These are phyloP conservation scores for Pediacus dermestoides DNA, from an alignment of 2,888 invertebrate genomes.

Conservation along the genomic window DNA sequence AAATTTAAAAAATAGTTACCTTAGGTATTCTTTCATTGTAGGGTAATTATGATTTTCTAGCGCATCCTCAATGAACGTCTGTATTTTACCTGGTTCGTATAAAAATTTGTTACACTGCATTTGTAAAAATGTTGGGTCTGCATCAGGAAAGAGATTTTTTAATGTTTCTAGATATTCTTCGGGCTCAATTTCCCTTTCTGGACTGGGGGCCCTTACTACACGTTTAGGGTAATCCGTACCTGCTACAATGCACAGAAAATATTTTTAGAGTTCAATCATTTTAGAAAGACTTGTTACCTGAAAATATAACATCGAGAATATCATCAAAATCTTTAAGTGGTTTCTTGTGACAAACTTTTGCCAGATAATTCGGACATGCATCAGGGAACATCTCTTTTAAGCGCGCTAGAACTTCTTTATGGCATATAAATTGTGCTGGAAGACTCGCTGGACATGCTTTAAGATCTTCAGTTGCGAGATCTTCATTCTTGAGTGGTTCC, in stretches of 20 bases:
- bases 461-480: too few relatives aligned
- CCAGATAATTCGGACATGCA: conserved; percentile 34
- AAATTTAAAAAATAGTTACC: conserved; percentile 13
- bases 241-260: background rate
- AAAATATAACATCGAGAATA: conserved; percentile 24
- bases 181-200: conserved; percentile 25
- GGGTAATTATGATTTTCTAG: conserved; percentile 36
- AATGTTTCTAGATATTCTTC: conserved; percentile 36
- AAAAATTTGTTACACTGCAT: conserved; percentile 27
- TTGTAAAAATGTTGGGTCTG: conserved; percentile 37
- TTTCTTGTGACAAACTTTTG: conserved; percentile 28
- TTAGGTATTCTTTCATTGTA: conserved; percentile 34
- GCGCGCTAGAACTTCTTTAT: conserved; percentile 23
- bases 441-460: too few relatives aligned
- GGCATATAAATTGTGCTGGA: conserved; percentile 19
- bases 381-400: conserved; percentile 40
- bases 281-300: too few relatives aligned
- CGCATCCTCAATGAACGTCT: conserved; percentile 29
- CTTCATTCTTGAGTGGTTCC: too few relatives aligned
- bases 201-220: conserved; percentile 14
- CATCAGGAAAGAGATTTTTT: conserved; percentile 37
- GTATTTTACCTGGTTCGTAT: conserved; percentile 27
- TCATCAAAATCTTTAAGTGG: conserved; percentile 24
- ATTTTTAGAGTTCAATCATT: too few relatives aligned
- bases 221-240: conserved; percentile 34